phyloP scores from a whole-genome alignment of 2,797 vertebrate species.

The Mycteria americana region DNA sequence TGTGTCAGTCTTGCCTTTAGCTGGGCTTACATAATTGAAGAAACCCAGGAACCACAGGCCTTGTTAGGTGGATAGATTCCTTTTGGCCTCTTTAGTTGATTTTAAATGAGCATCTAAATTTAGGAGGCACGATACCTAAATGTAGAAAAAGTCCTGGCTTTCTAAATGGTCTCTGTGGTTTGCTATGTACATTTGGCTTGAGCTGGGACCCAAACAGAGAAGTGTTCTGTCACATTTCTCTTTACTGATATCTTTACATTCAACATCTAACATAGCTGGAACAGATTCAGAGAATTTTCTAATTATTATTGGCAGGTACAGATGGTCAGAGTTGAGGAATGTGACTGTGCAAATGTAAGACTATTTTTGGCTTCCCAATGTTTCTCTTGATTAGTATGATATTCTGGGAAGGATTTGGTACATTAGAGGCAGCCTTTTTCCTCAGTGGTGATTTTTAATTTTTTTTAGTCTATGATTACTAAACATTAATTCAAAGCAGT shows the following conservation, averaged over 20 bases:
- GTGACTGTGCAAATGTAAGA: neutral
- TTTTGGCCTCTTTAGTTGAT: neutral
- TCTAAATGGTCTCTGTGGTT: neutral
- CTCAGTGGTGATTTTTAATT: neutral
- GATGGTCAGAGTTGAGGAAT: neutral
- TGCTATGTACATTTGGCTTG: neutral
- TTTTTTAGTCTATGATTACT: fast-evolving
- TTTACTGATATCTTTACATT: neutral
- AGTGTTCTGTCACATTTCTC: neutral
- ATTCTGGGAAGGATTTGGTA: neutral
- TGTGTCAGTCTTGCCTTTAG: neutral
- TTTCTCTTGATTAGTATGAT: neutral
- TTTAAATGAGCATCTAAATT: neutral
- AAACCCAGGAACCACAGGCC: neutral
- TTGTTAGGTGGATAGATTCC: neutral
- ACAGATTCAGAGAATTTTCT: neutral
- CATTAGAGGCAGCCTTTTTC: neutral
- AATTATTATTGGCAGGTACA: neutral
- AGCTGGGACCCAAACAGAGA: neutral
- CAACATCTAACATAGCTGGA: neutral
- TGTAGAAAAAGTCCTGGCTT: neutral
- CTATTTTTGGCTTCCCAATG: neutral
- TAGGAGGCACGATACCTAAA: neutral
- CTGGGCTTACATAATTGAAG: neutral
- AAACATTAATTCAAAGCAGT: neutral